phyloP scores from a whole-genome alignment of 1,140 invertebrate genomes.

The Papilio glaucus region DNA sequence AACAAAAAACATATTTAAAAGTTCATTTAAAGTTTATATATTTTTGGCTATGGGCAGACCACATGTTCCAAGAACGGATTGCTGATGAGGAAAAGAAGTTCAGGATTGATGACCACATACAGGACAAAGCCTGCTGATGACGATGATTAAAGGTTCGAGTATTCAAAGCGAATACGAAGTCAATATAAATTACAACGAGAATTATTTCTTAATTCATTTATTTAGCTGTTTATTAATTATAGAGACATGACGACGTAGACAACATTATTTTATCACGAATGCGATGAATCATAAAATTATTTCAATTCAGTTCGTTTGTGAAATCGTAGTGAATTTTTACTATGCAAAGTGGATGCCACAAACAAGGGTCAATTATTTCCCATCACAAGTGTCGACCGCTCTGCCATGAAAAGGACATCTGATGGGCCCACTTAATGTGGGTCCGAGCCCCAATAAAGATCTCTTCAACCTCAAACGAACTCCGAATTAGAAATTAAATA shows the following conservation, averaged over 20 bases:
- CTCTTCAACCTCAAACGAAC: conserved; percentile 48
- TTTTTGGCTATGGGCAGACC: too few species aligned
- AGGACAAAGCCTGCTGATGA: too few species aligned
- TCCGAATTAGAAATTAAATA: conserved; percentile 53
- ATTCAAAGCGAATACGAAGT: too few species aligned
- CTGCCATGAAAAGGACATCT: conserved; percentile 37
- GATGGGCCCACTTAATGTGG: conserved; percentile 39
- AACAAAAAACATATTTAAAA: not conserved
- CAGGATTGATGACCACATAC: too few species aligned
- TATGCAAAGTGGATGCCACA: conserved; percentile 9
- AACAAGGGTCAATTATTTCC: conserved; percentile 46
- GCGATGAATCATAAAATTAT: not conserved
- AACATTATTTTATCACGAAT: not conserved
- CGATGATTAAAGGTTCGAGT: too few species aligned
- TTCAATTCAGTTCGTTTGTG: conserved; percentile 1
- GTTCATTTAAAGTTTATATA: too few species aligned
- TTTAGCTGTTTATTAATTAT: too few species aligned
- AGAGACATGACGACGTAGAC: too few species aligned
- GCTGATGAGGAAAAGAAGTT: too few species aligned
- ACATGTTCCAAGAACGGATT: too few species aligned
- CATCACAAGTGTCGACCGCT: conserved; percentile 35
- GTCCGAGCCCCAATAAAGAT: conserved; percentile 43
- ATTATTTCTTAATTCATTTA: not conserved
- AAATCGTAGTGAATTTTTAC: conserved; percentile 28
- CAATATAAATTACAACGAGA: too few species aligned